These are phyloP conservation scores for Heliconius hermathena DNA, from an alignment of 1,140 invertebrate species.

Conservation along the genomic window DNA sequence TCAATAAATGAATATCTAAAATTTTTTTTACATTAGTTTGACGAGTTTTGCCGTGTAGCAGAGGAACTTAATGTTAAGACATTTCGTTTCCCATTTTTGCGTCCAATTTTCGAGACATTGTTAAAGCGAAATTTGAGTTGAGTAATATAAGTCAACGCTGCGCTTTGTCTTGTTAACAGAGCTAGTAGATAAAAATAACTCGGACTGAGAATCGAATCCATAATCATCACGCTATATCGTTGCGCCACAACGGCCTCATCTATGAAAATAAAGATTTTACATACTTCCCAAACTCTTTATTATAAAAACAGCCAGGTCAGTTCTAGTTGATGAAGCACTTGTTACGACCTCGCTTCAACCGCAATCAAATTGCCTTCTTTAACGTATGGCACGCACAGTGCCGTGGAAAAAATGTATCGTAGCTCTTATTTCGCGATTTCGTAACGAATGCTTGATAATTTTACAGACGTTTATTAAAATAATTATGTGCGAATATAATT, in stretches of 20 bases:
- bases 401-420: conserved; percentile 14
- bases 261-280: not conserved
- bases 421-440: conserved; percentile 15
- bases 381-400: conserved; percentile 52
- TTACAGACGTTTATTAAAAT: conserved; percentile 4
- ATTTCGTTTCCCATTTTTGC: too few relatives aligned
- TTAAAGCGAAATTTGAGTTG: too few relatives aligned
- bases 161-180: too few relatives aligned
- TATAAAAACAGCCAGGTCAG: conserved; percentile 18
- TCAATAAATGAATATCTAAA: too few relatives aligned
- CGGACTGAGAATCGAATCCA: too few relatives aligned
- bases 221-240: not conserved
- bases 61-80: too few relatives aligned
- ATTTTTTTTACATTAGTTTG: too few relatives aligned
- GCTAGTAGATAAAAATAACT: too few relatives aligned
- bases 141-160: too few relatives aligned
- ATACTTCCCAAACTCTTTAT: conserved; percentile 1
- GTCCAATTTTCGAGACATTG: too few relatives aligned
- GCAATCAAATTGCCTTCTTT: conserved; percentile 65
- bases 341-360: conserved; percentile 39
- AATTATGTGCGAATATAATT: not conserved
- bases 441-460: conserved; percentile 1
- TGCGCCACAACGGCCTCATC: too few relatives aligned
- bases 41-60: too few relatives aligned
- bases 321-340: conserved; percentile 37